Conservation (phyloP, 1,140 invertebrate genomes). For the Eumeta japonica region DNA sequence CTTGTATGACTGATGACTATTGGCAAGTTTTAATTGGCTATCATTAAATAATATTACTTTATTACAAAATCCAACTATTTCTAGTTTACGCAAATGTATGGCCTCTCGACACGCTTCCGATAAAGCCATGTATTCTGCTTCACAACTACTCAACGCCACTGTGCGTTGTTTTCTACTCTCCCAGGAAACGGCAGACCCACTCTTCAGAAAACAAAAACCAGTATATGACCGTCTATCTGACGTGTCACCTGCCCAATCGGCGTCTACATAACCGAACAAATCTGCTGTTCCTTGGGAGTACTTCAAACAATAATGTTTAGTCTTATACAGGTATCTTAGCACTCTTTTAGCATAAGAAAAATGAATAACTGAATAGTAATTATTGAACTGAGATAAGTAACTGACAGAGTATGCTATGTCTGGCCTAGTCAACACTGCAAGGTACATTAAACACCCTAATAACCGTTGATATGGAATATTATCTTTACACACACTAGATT, state of each 20-base stretch:
- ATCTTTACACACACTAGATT: background rate
- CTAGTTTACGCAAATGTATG: constrained; percentile 9
- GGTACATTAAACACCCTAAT: background rate
- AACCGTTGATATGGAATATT: constrained; percentile 1
- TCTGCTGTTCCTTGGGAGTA: constrained; percentile 7
- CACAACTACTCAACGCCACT: constrained; percentile 31
- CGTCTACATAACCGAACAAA: constrained; percentile 11
- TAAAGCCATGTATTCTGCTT: constrained; percentile 42
- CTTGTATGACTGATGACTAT: constrained; percentile 5
- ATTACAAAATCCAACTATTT: constrained; percentile 7
- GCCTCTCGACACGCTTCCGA: constrained; percentile 14
- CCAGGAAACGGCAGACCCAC: constrained; percentile 30
- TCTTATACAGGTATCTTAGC: background rate
- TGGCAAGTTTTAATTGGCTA: constrained; percentile 13
- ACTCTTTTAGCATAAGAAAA: constrained; percentile 1
- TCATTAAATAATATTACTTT: no score
- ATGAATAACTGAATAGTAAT: background rate
- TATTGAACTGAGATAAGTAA: constrained; percentile 1
- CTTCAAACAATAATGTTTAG: constrained; percentile 1
- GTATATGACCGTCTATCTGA: constrained; percentile 20
- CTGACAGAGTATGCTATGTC: background rate
- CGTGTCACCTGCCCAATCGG: constrained; percentile 21
- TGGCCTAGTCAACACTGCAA: constrained; percentile 1
- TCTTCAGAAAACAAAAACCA: no score
- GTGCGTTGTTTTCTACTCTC: constrained; percentile 28